Conservation (phyloP, 2,888 invertebrate genomes). For the Lymantria dispar region DNA sequence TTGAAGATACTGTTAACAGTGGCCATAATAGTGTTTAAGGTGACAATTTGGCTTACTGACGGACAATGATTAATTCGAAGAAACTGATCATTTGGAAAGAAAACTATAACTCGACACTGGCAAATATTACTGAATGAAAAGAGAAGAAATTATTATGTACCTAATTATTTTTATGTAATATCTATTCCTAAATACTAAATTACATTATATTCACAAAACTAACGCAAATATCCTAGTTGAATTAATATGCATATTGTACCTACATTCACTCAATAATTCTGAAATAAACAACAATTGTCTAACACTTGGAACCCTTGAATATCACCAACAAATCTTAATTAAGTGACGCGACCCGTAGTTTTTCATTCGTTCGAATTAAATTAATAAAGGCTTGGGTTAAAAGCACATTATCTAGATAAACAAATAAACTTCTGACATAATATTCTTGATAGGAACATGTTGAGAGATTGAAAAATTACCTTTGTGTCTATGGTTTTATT, state of each 20-base stretch:
- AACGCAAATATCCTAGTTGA: too few species aligned
- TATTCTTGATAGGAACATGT: not conserved
- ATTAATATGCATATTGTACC: not conserved
- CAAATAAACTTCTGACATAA: constrained; percentile 7
- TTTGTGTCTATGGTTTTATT: not conserved
- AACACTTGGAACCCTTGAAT: constrained; percentile 1
- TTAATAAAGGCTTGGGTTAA: constrained; percentile 13
- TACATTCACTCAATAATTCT: not conserved
- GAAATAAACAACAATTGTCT: not conserved
- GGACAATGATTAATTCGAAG: too few species aligned
- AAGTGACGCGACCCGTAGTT: constrained; percentile 10
- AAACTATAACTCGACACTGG: too few species aligned
- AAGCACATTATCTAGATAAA: constrained; percentile 12
- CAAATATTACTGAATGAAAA: too few species aligned
- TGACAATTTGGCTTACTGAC: too few species aligned
- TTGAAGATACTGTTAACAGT: too few species aligned
- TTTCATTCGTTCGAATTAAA: constrained; percentile 10
- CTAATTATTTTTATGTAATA: too few species aligned
- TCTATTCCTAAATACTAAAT: too few species aligned
- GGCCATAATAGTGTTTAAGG: too few species aligned
- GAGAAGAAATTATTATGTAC: too few species aligned
- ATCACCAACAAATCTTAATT: constrained; percentile 14
- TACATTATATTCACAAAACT: too few species aligned
- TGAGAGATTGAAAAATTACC: not conserved
- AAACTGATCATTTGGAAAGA: too few species aligned